Evolutionary conservation across 1,140 invertebrate genomes (phyloP), one percentile per base, ranked within the genome.

Genomic region (Drosophila nasuta): DNA sequence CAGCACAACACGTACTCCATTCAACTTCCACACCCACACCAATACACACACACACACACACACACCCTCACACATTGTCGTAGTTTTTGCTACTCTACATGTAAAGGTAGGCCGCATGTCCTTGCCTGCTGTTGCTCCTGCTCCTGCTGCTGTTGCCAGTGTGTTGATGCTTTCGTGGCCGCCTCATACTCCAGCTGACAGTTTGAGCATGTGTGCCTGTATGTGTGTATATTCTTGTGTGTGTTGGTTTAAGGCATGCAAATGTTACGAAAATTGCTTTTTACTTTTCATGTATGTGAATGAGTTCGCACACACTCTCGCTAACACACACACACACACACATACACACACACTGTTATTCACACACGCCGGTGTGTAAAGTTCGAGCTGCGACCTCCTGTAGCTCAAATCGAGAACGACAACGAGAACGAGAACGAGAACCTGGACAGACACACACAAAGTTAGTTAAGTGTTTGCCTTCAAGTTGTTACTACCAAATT

Each of bases 231-330:
- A 57, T 41, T 30, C 30, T 52, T 64, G 63, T 66, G 63, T 77
- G 83, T 80, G 83, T 83, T 88, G 75, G 83, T 87, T 82, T 80
- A 87, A 77, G 83, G 74, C 83, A 87, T 88, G 83, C 83, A 87
- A 87, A 87, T 87, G 83, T 88, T 87, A 88, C 83, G 83, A 87
- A 87, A 88, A 87, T 87, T 87, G 83, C 83, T 87, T 87, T 88
- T 87, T 88, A 87, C 83, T 88, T 80, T 82, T 48, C 80, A 82
- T 83, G 66, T 79, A 75, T 82, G 85, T 83, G 83, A 88, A 87
- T 83, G 77, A 65, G 77, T 83, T 75, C 58, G 48, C 73, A 51
- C 70, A 60, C 49, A 60, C 75, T 33, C 60, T 51, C 62, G 30
- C 58, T 4, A 25, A 4, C 20, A 25, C 20, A 25, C 20, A 25